These are phyloP conservation scores for Agonopterix alstromeriana DNA, from an alignment of 2,888 invertebrate species.

Conservation along the genomic window DNA sequence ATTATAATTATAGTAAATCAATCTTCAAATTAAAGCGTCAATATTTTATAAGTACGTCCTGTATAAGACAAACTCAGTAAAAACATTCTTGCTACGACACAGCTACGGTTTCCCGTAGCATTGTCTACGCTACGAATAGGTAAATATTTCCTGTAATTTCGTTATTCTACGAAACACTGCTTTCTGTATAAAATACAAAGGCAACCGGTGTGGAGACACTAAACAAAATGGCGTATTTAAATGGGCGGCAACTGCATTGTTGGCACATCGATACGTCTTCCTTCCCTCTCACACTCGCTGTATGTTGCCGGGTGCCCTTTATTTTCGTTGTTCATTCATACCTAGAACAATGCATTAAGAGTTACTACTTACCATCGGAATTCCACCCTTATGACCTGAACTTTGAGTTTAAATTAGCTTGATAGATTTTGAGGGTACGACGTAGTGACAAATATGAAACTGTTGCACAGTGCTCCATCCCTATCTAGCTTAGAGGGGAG, in stretches of 20 bases:
- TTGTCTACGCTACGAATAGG: slow-evolving; percentile 42
- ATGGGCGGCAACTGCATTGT: slow-evolving; percentile 74
- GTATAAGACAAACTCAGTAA: too few relatives aligned
- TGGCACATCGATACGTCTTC: slow-evolving; percentile 31
- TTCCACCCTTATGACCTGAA: slow-evolving; percentile 9
- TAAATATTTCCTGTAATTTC: slow-evolving; percentile 71
- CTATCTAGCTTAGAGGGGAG: slow-evolving; percentile 36
- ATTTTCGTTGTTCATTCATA: slow-evolving; percentile 48
- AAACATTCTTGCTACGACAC: not conserved
- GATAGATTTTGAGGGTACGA: slow-evolving; percentile 16
- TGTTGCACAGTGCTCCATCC: slow-evolving; percentile 58
- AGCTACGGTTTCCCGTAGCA: slow-evolving; percentile 24
- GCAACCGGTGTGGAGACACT: slow-evolving; percentile 53
- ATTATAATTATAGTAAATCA: too few relatives aligned
- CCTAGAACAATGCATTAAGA: slow-evolving; percentile 32
- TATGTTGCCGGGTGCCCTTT: slow-evolving; percentile 37
- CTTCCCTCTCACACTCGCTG: slow-evolving; percentile 48
- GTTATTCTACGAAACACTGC: slow-evolving; percentile 65
- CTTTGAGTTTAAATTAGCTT: slow-evolving; percentile 10
- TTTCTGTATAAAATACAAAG: slow-evolving; percentile 63
- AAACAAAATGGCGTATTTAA: slow-evolving; percentile 77
- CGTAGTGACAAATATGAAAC: slow-evolving; percentile 49
- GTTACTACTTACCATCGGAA: slow-evolving; percentile 11
- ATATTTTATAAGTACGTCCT: too few relatives aligned
- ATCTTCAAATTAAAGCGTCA: too few relatives aligned